Percentiles rank a stretch among this genome's conserved stretches.
Evolutionary conservation across 2,888 invertebrate species (phyloP).

Genomic region (Drosophila fulvimacula): DNA sequence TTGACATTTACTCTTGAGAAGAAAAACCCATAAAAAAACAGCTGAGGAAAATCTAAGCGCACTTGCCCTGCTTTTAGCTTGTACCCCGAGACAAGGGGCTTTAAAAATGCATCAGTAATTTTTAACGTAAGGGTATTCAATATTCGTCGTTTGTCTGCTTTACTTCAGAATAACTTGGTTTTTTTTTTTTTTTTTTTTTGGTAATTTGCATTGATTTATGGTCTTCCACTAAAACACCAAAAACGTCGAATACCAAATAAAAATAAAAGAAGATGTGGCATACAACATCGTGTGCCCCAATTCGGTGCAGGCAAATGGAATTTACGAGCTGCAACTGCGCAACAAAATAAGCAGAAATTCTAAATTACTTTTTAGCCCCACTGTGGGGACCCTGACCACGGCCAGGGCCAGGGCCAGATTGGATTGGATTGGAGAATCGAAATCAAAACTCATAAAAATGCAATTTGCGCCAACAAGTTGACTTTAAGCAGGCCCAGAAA

Average conservation of each 20-base stretch:
- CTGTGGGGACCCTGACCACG: constrained; percentile 15
- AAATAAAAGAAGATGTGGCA: constrained; percentile 15
- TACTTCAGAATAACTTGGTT: too few relatives aligned
- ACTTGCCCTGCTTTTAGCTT: constrained; percentile 16
- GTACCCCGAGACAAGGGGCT: not conserved
- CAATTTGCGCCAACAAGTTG: constrained; percentile 70
- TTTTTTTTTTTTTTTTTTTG: too few relatives aligned
- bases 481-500: constrained; percentile 42
- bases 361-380: constrained; percentile 60
- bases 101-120: not conserved
- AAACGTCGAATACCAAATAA: constrained; percentile 34
- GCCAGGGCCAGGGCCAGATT: constrained; percentile 14
- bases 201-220: constrained; percentile 65
- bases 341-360: constrained; percentile 57
- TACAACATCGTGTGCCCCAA: constrained; percentile 42
- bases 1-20: constrained; percentile 68
- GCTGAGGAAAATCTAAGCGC: constrained; percentile 12
- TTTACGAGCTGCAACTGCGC: constrained; percentile 46
- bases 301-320: constrained; percentile 38
- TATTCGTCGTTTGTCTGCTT: not conserved
- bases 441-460: constrained; percentile 78
- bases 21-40: not conserved
- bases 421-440: constrained; percentile 55
- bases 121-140: constrained; percentile 3
- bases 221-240: constrained; percentile 45